phyloP scores from a whole-genome alignment of 2,113 vertebrate genomes.

The Silurus glanis region DNA sequence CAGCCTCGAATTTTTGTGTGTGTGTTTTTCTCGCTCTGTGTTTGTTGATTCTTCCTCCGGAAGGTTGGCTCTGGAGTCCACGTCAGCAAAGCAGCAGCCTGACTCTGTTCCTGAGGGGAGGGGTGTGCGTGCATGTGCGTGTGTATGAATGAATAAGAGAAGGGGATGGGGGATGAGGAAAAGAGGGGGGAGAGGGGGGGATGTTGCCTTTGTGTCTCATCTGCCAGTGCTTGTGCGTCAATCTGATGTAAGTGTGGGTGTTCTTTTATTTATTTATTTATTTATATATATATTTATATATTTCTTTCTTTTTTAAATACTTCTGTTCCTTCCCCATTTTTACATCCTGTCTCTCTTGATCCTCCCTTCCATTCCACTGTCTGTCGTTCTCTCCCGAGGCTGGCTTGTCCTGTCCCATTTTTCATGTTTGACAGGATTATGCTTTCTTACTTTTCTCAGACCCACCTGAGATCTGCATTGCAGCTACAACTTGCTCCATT shows the following conservation, averaged over 20 bases:
- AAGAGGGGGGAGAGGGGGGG: slow-evolving; percentile 33
- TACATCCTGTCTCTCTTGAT: slow-evolving; percentile 23
- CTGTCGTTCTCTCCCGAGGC: background rate
- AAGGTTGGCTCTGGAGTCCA: slow-evolving; percentile 68
- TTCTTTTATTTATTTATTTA: background rate
- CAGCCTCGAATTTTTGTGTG: background rate
- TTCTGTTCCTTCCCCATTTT: slow-evolving; percentile 28
- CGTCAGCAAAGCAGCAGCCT: slow-evolving; percentile 69
- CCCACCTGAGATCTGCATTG: background rate
- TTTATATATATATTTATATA: background rate
- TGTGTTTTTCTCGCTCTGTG: slow-evolving; percentile 33
- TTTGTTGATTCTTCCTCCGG: slow-evolving; percentile 57
- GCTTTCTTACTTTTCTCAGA: background rate
- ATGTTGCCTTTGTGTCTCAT: slow-evolving; percentile 72
- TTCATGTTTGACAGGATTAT: background rate
- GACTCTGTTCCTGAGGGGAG: slow-evolving; percentile 7
- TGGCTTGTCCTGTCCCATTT: background rate
- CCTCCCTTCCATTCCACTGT: background rate
- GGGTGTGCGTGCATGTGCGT: background rate
- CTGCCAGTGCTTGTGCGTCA: slow-evolving; percentile 72
- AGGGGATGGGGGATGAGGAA: slow-evolving; percentile 48
- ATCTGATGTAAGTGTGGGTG: slow-evolving; percentile 72
- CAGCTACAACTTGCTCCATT: background rate
- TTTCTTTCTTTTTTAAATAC: background rate
- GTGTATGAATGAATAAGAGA: slow-evolving; percentile 11